Evolutionary conservation across 1,140 invertebrate genomes (phyloP).

Genomic region (Calliphora vicina): DNA sequence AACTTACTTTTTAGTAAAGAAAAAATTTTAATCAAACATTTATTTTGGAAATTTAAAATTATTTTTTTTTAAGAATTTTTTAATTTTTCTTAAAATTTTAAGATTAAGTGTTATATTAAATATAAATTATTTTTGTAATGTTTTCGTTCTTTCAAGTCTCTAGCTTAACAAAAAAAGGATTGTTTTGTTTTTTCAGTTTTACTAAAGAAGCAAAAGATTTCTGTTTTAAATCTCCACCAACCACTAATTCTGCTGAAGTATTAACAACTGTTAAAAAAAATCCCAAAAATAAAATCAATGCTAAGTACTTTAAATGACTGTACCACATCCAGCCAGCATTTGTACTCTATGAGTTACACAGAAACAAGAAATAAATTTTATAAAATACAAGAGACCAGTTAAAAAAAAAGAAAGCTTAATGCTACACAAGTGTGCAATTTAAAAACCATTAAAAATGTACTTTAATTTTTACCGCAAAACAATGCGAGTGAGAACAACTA

Average conservation of each 20-base stretch:
- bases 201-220: neutral
- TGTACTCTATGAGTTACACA: neutral
- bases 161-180: too few species aligned
- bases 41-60: too few species aligned
- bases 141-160: too few species aligned
- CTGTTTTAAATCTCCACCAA: neutral
- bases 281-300: neutral
- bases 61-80: too few species aligned
- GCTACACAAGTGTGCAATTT: neutral
- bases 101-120: too few species aligned
- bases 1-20: too few species aligned
- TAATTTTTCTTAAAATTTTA: too few species aligned
- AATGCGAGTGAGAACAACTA: neutral
- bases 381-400: neutral
- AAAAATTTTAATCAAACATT: too few species aligned
- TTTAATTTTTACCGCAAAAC: neutral
- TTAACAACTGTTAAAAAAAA: too few species aligned
- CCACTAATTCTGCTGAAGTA: too few species aligned
- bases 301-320: neutral
- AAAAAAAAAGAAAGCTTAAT: neutral
- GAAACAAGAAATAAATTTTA: neutral
- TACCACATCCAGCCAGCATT: neutral
- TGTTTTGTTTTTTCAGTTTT: too few species aligned
- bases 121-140: too few species aligned
- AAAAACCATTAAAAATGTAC: neutral